Base-by-base conservation (phyloP, 2,797 vertebrate genomes). In the Myotis daubentonii region DNA sequence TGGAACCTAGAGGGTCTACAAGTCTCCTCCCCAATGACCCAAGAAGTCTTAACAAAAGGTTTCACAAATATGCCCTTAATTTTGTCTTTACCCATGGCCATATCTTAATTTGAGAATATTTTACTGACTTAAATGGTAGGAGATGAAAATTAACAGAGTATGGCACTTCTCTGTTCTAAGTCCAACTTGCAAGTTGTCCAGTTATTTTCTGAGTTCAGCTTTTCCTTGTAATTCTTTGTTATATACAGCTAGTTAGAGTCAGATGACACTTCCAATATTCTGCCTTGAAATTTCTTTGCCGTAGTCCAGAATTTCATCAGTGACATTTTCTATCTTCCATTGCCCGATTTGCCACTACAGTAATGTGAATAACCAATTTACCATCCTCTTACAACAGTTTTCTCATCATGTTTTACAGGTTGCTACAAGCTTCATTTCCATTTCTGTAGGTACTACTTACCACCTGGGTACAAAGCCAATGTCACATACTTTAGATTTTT, bases 151-250 rank as follows among this genome's bases (percentile, higher is more conserved):
- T 30, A 51, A 8, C 25, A 60, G 36, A 36, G n/a, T 60, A 38
- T 51, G 49, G 33, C 11, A 17, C n/a, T 23, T 70, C 17, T 68
- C 1, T 68, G 38, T 80, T 71, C n/a, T 41, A 55, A 38, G 16
- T 76, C 57, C 53, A 53, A 44, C 62, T 70, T 78, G 28, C 55
- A 55, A 72, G 74, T 68, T 53, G 53, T 44, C 36, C 3, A 53
- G 49, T 76, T 85, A 80, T 57, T 94, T 80, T 94, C 55, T 80
- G 36, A 86, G 38, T 80, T 86, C 36, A 53, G 55, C 36, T 72
- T 78, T 79, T 51, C n/a, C 53, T 85, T 94, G 4, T 72, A 65
- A 71, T 80, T 49, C 19, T 91, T 66, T 44, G 23, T 81, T 28
- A 51, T 22, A 33, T 13, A 66, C 16, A 60, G 15, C 41, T 86